Conservation (phyloP, 1,140 invertebrate species). For the Stegodyphus dumicola region DNA sequence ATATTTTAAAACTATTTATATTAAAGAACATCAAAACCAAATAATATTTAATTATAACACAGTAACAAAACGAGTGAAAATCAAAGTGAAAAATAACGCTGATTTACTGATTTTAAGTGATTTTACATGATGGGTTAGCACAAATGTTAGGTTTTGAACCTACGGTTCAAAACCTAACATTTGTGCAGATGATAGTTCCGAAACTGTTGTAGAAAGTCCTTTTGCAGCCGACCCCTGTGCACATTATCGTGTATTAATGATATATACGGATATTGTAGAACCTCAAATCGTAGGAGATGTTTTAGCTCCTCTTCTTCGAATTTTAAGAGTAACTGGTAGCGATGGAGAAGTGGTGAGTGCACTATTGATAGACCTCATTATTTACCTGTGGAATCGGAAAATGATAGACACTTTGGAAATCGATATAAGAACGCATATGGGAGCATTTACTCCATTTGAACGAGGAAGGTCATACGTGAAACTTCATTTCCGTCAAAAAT, state of each 20-base stretch:
- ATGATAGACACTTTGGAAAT: slow-evolving; percentile 3
- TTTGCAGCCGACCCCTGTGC: background rate
- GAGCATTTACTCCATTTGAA: background rate
- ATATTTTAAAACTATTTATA: slow-evolving; percentile 6
- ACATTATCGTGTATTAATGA: background rate
- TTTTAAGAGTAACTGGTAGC: background rate
- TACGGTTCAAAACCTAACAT: too few relatives aligned
- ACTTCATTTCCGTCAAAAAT: slow-evolving; percentile 13
- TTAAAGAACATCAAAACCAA: background rate
- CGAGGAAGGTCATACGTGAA: slow-evolving; percentile 6
- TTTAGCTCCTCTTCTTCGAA: background rate
- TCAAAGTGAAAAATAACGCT: background rate
- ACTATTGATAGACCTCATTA: slow-evolving; percentile 1
- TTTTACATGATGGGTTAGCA: background rate
- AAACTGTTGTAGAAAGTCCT: background rate
- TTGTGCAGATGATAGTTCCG: background rate
- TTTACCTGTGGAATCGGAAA: slow-evolving; percentile 6
- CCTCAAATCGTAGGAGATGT: slow-evolving; percentile 3
- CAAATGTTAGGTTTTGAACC: slow-evolving; percentile 1
- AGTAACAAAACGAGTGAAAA: background rate
- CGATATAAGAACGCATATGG: slow-evolving; percentile 5
- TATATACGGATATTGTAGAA: slow-evolving; percentile 8
- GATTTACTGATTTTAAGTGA: too few relatives aligned
- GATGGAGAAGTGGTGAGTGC: background rate
- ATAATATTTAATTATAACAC: background rate